These are phyloP conservation scores for Coregonus ussuriensis DNA, from an alignment of 2,797 vertebrate genomes.

Conservation along the genomic window DNA sequence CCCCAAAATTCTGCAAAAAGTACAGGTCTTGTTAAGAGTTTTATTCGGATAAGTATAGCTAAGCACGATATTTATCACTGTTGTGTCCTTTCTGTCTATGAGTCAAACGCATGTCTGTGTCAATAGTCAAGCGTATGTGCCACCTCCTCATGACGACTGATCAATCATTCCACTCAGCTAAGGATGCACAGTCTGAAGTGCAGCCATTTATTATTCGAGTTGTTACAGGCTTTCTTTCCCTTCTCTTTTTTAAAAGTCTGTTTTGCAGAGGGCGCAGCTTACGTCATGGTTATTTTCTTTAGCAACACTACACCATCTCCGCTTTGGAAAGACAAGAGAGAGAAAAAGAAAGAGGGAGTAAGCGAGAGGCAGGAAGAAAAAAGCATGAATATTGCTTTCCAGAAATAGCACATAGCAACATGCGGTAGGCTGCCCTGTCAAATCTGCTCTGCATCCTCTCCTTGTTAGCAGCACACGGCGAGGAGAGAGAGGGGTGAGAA, in stretches of 20 bases:
- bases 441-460: conserved; percentile 50
- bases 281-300: conserved; percentile 58
- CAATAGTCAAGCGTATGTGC: background rate
- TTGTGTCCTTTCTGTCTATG: background rate
- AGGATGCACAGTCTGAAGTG: conserved; percentile 17
- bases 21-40: background rate
- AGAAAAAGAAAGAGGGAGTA: background rate
- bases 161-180: conserved; percentile 1
- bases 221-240: conserved; percentile 21
- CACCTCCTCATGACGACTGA: background rate
- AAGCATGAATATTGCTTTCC: conserved; percentile 60
- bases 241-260: conserved; percentile 37
- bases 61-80: background rate
- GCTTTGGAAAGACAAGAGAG: conserved; percentile 52
- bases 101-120: background rate
- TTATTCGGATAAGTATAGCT: background rate
- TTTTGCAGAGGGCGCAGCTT: conserved; percentile 47
- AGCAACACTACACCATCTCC: conserved; percentile 70
- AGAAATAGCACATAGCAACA: conserved; percentile 57
- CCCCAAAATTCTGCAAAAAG: too few species aligned
- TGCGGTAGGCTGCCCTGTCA: conserved; percentile 55
- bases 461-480: conserved; percentile 41
- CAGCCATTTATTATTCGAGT: conserved; percentile 30
- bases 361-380: conserved; percentile 34
- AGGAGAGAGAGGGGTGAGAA: conserved; percentile 28